Percentiles rank a stretch among this genome's conserved stretches.
These are phyloP conservation scores for Odontomachus brunneus DNA, from an alignment of 1,140 invertebrate species.

Conservation along the genomic window DNA sequence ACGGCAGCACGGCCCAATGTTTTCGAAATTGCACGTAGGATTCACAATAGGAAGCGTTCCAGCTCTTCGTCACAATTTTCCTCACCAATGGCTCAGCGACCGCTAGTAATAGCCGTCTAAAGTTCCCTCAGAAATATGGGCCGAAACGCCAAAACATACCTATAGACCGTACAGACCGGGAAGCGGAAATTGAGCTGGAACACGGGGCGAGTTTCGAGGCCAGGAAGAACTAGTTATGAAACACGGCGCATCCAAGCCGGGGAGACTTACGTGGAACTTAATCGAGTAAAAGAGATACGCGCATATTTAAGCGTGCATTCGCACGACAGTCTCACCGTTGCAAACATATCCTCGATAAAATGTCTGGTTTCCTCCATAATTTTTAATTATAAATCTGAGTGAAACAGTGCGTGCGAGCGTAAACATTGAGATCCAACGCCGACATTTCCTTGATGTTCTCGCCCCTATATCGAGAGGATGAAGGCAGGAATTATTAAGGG, in stretches of 20 bases:
- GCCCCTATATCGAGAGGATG: too few species aligned
- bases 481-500: too few species aligned
- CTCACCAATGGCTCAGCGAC: constrained; percentile 43
- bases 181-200: constrained; percentile 73
- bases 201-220: constrained; percentile 60
- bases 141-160: constrained; percentile 55
- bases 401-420: too few species aligned
- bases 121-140: constrained; percentile 52
- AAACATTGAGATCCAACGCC: too few species aligned
- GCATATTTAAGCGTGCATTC: constrained; percentile 8
- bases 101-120: constrained; percentile 53
- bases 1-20: neutral
- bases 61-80: constrained; percentile 50
- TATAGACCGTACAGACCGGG: constrained; percentile 48
- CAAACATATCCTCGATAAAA: neutral
- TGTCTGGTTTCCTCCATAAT: neutral
- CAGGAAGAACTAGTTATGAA: constrained; percentile 67
- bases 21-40: constrained; percentile 22
- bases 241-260: constrained; percentile 36
- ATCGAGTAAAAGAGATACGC: constrained; percentile 49
- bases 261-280: constrained; percentile 60
- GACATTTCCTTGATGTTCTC: too few species aligned
- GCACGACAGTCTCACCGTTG: neutral
- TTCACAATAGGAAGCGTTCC: constrained; percentile 42
- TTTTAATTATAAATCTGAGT: neutral